Conservation (phyloP, 2,113 vertebrate genomes). For the Gopherus flavomarginatus region DNA sequence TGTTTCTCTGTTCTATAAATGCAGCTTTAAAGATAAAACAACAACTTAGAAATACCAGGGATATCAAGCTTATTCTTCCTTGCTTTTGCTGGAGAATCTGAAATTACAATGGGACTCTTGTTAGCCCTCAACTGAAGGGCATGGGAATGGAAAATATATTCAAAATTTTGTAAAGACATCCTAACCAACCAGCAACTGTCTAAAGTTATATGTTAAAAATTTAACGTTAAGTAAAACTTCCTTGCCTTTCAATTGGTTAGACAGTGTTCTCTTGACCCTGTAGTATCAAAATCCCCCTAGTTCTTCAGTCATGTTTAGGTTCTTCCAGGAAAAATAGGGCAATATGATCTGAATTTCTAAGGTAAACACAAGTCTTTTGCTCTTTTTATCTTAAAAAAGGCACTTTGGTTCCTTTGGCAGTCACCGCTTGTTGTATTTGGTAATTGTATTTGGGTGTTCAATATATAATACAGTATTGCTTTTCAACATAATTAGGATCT, state of each 20-base stretch:
- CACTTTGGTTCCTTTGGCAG: background rate
- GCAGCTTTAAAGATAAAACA: background rate
- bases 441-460: background rate
- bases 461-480: background rate
- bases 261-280: background rate
- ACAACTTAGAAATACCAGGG: background rate
- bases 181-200: background rate
- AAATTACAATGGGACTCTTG: background rate
- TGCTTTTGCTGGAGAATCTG: background rate
- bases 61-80: background rate
- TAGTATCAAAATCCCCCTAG: background rate
- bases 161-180: too few species aligned
- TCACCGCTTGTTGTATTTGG: background rate
- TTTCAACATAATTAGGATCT: background rate
- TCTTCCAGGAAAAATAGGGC: background rate
- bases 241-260: background rate
- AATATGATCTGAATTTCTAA: background rate
- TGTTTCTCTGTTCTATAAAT: fast-evolving
- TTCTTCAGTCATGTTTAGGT: background rate
- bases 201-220: background rate
- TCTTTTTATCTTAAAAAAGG: background rate
- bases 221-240: constrained; percentile 14
- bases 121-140: background rate
- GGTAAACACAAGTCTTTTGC: background rate
- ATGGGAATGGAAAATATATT: background rate